A percentile compares a stretch with the other conserved stretches of the same genome.
These are phyloP conservation scores for Pammene aurita DNA, from an alignment of 2,888 invertebrate species.

Conservation along the genomic window DNA sequence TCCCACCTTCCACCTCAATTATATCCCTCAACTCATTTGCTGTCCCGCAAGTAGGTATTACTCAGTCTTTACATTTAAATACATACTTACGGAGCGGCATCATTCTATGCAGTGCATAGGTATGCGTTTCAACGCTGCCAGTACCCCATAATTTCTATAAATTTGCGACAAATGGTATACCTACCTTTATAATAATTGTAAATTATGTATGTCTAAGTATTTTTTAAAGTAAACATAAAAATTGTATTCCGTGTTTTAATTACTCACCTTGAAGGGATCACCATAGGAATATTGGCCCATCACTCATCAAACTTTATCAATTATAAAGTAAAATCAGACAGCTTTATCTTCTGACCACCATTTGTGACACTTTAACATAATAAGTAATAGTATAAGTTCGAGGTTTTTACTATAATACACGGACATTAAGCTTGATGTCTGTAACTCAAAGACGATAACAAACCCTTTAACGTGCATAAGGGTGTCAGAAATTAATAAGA, in stretches of 20 bases:
- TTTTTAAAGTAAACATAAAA: conserved; percentile 65
- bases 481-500: no score
- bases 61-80: conserved; percentile 16
- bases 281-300: not conserved
- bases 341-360: no score
- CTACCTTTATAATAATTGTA: conserved; percentile 62
- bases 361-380: no score
- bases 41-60: conserved; percentile 15
- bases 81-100: conserved; percentile 20
- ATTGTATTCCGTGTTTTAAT: conserved; percentile 35
- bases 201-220: conserved; percentile 76
- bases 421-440: no score
- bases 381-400: no score
- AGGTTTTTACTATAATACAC: no score
- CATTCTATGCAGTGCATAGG: not conserved
- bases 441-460: no score
- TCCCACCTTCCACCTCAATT: conserved; percentile 44
- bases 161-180: conserved; percentile 64
- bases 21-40: conserved; percentile 3
- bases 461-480: no score
- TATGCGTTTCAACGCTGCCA: conserved; percentile 4
- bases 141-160: conserved; percentile 47
- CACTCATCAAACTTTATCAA: no score
- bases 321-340: no score
- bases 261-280: not conserved